Evolutionary conservation across 2,888 invertebrate genomes (phyloP).

Genomic region (Nasonia oneida): DNA sequence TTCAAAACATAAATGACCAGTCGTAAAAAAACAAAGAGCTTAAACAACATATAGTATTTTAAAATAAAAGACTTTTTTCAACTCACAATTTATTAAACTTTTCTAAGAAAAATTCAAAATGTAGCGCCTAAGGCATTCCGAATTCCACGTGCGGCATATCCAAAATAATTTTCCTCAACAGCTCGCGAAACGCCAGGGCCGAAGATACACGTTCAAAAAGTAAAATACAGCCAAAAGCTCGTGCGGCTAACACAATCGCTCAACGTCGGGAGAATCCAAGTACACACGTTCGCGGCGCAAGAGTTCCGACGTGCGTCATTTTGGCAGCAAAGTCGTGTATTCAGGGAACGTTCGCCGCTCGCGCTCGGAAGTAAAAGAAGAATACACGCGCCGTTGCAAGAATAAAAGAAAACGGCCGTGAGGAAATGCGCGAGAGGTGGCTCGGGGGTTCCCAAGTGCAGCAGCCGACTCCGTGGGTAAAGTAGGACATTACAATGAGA

Average conservation of each 20-base stretch:
- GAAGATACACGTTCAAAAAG: not conserved
- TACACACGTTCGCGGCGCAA: not conserved
- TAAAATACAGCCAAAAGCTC: not conserved
- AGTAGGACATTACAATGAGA: slow-evolving; percentile 72
- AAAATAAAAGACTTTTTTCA: no score
- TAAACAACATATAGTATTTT: no score
- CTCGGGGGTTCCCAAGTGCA: slow-evolving; percentile 17
- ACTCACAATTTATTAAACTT: no score
- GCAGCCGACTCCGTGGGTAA: slow-evolving; percentile 60
- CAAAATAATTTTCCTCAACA: not conserved
- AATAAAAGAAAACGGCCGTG: not conserved
- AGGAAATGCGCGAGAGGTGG: not conserved
- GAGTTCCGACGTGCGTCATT: not conserved
- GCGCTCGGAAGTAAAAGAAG: slow-evolving; percentile 10
- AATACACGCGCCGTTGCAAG: not conserved
- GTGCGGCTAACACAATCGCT: slow-evolving; percentile 20
- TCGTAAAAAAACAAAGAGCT: no score
- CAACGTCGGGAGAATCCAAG: not conserved
- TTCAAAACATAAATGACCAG: no score
- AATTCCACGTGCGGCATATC: not conserved
- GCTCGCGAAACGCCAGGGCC: not conserved
- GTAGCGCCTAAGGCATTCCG: not conserved
- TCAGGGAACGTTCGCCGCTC: not conserved
- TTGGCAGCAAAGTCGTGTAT: not conserved
- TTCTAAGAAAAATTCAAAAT: not conserved